These are phyloP conservation scores for Melanostoma mellinum DNA, from an alignment of 2,888 invertebrate genomes.

Conservation along the genomic window DNA sequence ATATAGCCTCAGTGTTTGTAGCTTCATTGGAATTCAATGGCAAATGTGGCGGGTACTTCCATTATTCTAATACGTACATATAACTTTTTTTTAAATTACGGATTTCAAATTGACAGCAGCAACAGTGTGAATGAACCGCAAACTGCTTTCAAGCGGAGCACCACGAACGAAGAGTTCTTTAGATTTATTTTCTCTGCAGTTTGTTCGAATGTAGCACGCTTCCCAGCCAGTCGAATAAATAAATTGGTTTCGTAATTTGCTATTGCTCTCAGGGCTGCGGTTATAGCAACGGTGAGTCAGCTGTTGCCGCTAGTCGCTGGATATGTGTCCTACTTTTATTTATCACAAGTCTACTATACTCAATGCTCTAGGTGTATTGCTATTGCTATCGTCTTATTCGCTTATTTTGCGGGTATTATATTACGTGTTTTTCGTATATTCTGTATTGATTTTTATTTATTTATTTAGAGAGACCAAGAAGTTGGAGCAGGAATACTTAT, in stretches of 20 bases:
- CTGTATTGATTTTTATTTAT: background rate
- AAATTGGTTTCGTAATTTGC: slow-evolving; percentile 66
- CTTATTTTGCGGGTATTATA: slow-evolving; percentile 39
- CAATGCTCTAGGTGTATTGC: slow-evolving; percentile 49
- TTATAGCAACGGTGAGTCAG: slow-evolving; percentile 64
- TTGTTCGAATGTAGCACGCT: slow-evolving; percentile 41
- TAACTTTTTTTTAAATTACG: slow-evolving; percentile 39
- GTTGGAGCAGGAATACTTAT: slow-evolving; percentile 24
- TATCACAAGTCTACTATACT: slow-evolving; percentile 49
- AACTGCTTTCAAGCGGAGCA: slow-evolving; percentile 11
- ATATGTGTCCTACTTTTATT: slow-evolving; percentile 64
- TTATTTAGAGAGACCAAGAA: background rate
- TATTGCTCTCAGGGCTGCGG: slow-evolving; percentile 42
- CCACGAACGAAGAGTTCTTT: background rate
- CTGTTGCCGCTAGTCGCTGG: slow-evolving; percentile 55
- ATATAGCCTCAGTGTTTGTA: slow-evolving; percentile 36
- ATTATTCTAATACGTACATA: slow-evolving; percentile 59
- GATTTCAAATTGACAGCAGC: slow-evolving; percentile 50
- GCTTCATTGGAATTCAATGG: slow-evolving; percentile 60
- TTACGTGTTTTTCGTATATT: slow-evolving; percentile 19
- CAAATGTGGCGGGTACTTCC: slow-evolving; percentile 49
- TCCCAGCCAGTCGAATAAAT: slow-evolving; percentile 46
- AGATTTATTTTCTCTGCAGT: slow-evolving; percentile 17
- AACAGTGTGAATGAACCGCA: slow-evolving; percentile 63
- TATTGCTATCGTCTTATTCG: slow-evolving; percentile 25